A percentile compares a stretch with the other conserved stretches of the same genome.
Evolutionary conservation across 1,140 invertebrate species (phyloP).

Genomic region (Nymphalis io): DNA sequence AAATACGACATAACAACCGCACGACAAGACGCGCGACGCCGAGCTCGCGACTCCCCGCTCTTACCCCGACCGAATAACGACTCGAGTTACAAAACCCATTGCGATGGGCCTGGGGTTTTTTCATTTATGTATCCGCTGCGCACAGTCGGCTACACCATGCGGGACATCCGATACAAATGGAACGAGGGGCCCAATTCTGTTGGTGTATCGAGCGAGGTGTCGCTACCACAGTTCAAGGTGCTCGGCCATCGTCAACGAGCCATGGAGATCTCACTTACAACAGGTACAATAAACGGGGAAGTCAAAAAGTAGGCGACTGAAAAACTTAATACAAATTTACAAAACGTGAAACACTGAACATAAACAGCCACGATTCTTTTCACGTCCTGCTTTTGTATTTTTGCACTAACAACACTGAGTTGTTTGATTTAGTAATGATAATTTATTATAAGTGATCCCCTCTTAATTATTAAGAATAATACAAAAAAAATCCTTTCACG

Average conservation of each 20-base stretch:
- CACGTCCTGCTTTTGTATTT: constrained; percentile 79
- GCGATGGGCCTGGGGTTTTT: constrained; percentile 84
- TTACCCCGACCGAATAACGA: constrained; percentile 72
- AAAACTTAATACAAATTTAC: constrained; percentile 47
- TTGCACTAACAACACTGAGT: constrained; percentile 75
- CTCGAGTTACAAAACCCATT: constrained; percentile 83
- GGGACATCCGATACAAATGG: constrained; percentile 98
- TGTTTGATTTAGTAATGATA: constrained; percentile 57
- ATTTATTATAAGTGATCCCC: constrained; percentile 35
- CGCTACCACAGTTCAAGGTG: constrained; percentile 96
- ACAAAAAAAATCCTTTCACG: background rate
- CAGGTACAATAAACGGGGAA: constrained; percentile 85
- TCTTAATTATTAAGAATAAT: constrained; percentile 7
- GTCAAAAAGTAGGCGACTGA: constrained; percentile 42
- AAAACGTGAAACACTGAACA: constrained; percentile 73
- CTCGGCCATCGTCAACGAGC: constrained; percentile 93
- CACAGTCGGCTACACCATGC: constrained; percentile 98
- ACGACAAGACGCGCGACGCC: constrained; percentile 65
- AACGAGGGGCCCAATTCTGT: constrained; percentile 95
- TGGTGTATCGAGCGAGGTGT: constrained; percentile 94
- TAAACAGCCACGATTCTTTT: constrained; percentile 75
- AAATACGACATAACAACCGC: constrained; percentile 72
- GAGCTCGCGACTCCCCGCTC: constrained; percentile 66
- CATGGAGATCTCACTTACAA: constrained; percentile 95
- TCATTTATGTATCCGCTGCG: constrained; percentile 84